Percentiles rank a stretch among this genome's conserved stretches.
Conservation (phyloP, 2,888 invertebrate species). For the Cephus spinipes region DNA sequence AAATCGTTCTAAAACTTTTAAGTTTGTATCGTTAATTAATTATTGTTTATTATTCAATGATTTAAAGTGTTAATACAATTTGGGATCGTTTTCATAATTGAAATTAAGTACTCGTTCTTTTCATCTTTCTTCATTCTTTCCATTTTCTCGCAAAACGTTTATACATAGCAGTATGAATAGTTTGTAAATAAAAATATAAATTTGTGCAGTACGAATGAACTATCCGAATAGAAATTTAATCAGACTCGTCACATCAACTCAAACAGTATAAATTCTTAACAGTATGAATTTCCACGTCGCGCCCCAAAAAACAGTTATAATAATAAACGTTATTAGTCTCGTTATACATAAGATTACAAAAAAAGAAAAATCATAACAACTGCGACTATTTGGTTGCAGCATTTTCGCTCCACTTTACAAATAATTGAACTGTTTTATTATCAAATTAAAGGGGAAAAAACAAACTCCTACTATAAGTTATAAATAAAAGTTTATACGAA, state of each 20-base stretch:
- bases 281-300: not conserved
- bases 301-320: not conserved
- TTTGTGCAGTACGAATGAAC: not conserved
- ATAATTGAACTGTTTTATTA: not conserved
- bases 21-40: not conserved
- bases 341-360: constrained; percentile 23
- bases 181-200: not conserved
- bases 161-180: not conserved
- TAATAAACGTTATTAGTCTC: not conserved
- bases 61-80: not conserved
- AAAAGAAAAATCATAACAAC: constrained; percentile 9
- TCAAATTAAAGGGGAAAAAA: constrained; percentile 9
- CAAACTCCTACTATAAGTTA: constrained; percentile 27
- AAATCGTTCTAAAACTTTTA: not conserved
- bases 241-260: not conserved
- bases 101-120: not conserved
- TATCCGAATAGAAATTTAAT: not conserved
- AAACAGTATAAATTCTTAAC: not conserved
- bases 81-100: not conserved
- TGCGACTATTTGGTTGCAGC: constrained; percentile 14
- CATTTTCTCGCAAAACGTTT: not conserved
- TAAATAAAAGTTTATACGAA: constrained; percentile 7
- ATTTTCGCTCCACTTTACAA: not conserved
- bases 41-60: not conserved
- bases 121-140: not conserved